Evolutionary conservation across 1,140 invertebrate genomes (phyloP), one percentile per base, ranked within the genome.

Genomic region (Pseudomyrmex sp.): DNA sequence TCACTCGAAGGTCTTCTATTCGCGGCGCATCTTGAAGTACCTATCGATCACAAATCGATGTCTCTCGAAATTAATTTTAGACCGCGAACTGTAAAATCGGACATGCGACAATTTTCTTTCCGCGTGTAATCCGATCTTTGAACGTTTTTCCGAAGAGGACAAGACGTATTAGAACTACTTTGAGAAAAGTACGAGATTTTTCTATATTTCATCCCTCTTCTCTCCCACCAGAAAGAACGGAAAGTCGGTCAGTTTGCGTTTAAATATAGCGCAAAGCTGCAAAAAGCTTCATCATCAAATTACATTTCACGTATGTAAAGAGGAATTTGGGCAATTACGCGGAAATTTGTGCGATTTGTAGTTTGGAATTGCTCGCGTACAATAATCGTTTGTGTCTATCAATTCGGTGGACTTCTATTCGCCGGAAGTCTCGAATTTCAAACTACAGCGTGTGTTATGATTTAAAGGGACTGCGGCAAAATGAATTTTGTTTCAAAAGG

Each of bases 301-400:
- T 44, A 20, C 15, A n/a, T 10, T 79, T 23, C 44, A 15, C 7
- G n/a, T 8, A 18, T 9, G 2, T 56, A 70, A 56, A 10, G 52
- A 35, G n/a, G 12, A 12, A 58, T 56, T 77, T 46, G 13, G 20
- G 15, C 3, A 18, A 79, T 58, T 26, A 26, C 12, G n/a, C 46
- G 18, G 13, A 65, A 65, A 44, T 46, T 44, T 35, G 13, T 15
- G 3, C 2, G 26, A 80, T 70, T 5, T 20, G 12, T 3, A 20
- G 18, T 26, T 2, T 1, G 20, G 35, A 35, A 54, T 9, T 20
- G 50, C 15, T n/a, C 13, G 12, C 15, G 35, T 8, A 20, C 18
- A 15, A 79, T 69, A 69, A 70, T 46, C 46, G 15, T 26, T 80
- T 56, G 48, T 35, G n/a, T 23, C 4, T 56, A 35, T 80, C 50